These are phyloP conservation scores for Carduelis carduelis DNA, from an alignment of 2,797 vertebrate genomes.

Conservation along the genomic window DNA sequence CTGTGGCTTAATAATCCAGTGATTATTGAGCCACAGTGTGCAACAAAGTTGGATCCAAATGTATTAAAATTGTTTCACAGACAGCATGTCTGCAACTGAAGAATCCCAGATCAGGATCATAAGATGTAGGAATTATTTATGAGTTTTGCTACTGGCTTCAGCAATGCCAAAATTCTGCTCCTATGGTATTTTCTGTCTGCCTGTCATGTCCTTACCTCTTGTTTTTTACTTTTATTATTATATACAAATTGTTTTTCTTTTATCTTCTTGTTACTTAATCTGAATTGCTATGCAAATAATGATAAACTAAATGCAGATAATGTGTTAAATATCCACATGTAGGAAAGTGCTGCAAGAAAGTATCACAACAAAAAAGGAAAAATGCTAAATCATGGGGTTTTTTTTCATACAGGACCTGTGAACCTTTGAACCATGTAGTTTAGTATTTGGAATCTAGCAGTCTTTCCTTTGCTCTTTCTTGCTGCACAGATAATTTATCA, in stretches of 20 bases:
- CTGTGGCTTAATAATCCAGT: too few relatives aligned
- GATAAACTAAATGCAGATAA: background rate
- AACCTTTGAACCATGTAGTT: background rate
- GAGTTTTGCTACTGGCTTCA: background rate
- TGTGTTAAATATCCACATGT: background rate
- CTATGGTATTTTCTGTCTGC: background rate
- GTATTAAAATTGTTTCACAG: background rate
- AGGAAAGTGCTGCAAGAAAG: background rate
- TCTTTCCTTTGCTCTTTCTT: constrained; percentile 45
- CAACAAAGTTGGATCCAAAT: background rate
- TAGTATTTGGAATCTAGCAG: background rate
- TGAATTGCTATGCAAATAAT: background rate
- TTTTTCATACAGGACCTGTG: background rate
- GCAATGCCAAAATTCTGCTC: background rate
- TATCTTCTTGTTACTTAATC: background rate
- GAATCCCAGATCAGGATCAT: background rate
- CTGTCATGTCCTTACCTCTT: background rate
- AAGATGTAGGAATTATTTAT: background rate
- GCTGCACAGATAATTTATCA: background rate
- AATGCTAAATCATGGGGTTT: background rate
- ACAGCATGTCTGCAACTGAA: background rate
- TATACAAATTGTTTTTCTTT: background rate
- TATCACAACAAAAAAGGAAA: background rate
- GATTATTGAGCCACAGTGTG: background rate
- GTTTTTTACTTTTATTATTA: background rate